Base-by-base conservation (phyloP, 2,797 vertebrate species). In the Crax fasciolata region DNA sequence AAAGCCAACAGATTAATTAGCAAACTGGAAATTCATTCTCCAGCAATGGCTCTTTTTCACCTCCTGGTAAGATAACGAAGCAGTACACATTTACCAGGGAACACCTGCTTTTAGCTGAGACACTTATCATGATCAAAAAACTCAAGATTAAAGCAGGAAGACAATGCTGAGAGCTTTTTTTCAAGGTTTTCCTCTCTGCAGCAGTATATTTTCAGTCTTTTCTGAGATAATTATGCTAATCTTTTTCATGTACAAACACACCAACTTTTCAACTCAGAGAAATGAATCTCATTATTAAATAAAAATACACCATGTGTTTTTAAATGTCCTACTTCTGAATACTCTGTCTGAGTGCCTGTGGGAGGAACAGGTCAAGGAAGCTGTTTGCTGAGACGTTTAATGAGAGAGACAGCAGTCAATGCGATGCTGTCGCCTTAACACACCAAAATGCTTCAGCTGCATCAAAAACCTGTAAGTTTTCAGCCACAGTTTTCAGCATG, bases 1-100 rank as follows among this genome's bases (percentile, higher is more conserved):
- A 82, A 95, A 94, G 57, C 16, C 55, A 85, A 72, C 21, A 82
- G 68, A 81, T 80, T 90, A 87, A 85, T 81, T 67, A 91, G 54
- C n/a, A 16, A 93, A 66, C 30, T 54, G 35, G 35, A 38, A 94
- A 59, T 43, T 87, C 70, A 70, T 82, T 89, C 71, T 87, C 63
- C 16, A 67, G 9, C 44, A 67, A 38, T 11, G 30, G 27, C 27
- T 94, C 68, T 46, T 72, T 30, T 44, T 87, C 58, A 94, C 49
- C 75, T 92, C 59, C 52, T 81, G 49, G 49, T 28, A 84, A 84
- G 15, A 76, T 85, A 85, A 90, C 32, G 24, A 82, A 66, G 57
- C 48, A 70, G 21, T 27, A 44, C 6, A 49, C 12, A 71, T 52
- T 78, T 93, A 23, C 17, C 41, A 85, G 55, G 24, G 25, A 89